A percentile compares a stretch with the other conserved stretches of the same genome.
Conservation (phyloP, 2,797 vertebrate genomes). For the Tiaroga cobitis region DNA sequence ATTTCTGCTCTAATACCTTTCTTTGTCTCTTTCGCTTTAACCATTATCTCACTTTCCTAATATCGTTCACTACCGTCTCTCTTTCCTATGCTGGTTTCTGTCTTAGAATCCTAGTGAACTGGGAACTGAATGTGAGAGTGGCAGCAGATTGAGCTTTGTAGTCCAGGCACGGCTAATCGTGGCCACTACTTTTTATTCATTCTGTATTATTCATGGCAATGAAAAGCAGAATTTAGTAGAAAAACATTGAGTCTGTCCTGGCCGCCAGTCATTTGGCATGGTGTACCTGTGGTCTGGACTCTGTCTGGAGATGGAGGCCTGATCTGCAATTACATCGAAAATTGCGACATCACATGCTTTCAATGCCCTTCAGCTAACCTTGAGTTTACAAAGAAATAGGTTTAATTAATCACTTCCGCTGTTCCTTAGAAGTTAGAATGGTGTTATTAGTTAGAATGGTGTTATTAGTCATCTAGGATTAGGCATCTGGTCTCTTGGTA, state of each 20-base stretch:
- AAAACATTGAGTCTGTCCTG: conserved; percentile 35
- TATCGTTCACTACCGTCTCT: conserved; percentile 50
- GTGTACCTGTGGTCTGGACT: conserved; percentile 31
- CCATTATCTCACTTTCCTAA: conserved; percentile 46
- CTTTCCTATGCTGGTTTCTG: conserved; percentile 57
- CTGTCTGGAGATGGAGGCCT: conserved; percentile 14
- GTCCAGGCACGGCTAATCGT: conserved; percentile 71
- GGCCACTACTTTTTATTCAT: conserved; percentile 62
- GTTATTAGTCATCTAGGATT: background rate
- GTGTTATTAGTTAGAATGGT: background rate
- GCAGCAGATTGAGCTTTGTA: conserved; percentile 69
- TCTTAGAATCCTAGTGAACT: conserved; percentile 51
- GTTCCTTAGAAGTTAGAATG: background rate
- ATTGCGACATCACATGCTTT: conserved; percentile 46
- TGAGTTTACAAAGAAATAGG: conserved; percentile 10
- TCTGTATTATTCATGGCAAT: conserved; percentile 70
- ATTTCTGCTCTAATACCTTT: background rate
- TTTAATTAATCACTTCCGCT: background rate
- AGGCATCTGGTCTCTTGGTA: background rate
- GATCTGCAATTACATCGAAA: background rate
- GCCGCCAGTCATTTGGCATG: conserved; percentile 1
- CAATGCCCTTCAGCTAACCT: conserved; percentile 50
- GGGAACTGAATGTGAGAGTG: conserved; percentile 67
- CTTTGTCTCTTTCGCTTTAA: background rate
- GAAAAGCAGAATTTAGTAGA: conserved; percentile 42